Evolutionary conservation across 35 echinoderm and acorn worm genomes (phyloP).

Genomic region (Nesometra sesokonis): DNA sequence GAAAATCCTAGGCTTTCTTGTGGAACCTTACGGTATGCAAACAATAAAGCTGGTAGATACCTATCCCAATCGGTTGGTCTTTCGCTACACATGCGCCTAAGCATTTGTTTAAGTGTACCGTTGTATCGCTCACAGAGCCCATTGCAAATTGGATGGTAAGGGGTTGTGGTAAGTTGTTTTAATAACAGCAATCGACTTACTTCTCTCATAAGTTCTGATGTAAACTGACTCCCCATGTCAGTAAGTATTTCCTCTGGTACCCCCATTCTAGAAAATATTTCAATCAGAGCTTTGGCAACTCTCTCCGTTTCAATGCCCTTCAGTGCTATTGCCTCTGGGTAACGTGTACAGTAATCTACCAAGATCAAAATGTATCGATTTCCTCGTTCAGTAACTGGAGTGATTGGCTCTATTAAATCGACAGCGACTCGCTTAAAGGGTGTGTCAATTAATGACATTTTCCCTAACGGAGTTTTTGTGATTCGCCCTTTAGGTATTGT

Average conservation of each 20-base stretch:
- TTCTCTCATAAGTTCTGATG: slow-evolving; percentile 47
- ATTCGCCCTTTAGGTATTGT: neutral
- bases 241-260: slow-evolving; percentile 39
- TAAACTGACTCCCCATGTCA: slow-evolving; percentile 58
- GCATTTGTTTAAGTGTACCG: slow-evolving; percentile 20
- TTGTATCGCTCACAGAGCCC: slow-evolving; percentile 35
- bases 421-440: slow-evolving; percentile 37
- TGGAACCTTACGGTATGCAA: slow-evolving; percentile 31
- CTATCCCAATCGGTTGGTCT: slow-evolving; percentile 47
- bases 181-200: slow-evolving; percentile 1
- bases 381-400: slow-evolving; percentile 10
- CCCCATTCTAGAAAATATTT: slow-evolving; percentile 31
- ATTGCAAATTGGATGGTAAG: too few species aligned
- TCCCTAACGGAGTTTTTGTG: slow-evolving; percentile 2
- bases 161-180: slow-evolving; percentile 25
- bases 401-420: slow-evolving; percentile 23
- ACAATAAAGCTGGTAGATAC: slow-evolving; percentile 29
- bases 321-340: slow-evolving; percentile 39
- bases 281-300: slow-evolving; percentile 42
- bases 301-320: slow-evolving; percentile 19
- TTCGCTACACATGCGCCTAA: slow-evolving; percentile 34
- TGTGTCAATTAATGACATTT: slow-evolving; percentile 24
- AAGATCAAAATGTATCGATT: neutral
- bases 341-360: too few species aligned
- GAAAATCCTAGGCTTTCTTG: slow-evolving; percentile 36